Base-by-base conservation (phyloP, 2,113 vertebrate species). In the Jaculus jaculus region DNA sequence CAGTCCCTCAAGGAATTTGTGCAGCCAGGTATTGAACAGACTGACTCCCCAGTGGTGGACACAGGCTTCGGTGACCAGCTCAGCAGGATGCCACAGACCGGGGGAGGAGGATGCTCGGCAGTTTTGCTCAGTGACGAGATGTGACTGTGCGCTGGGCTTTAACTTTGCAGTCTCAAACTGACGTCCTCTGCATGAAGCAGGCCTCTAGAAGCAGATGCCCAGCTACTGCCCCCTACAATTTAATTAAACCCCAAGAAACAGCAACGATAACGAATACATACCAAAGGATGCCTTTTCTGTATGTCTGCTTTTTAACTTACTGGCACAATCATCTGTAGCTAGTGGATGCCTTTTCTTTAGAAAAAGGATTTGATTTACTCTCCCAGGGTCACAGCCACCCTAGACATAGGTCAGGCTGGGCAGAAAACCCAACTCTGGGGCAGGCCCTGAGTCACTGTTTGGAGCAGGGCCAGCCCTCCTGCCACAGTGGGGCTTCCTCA, bases 241-340 rank as follows among this genome's bases (percentile, higher is more conserved):
- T 66, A 95, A 92, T 96, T 92, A 94, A 87, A 96, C 91, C 77
- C 66, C 73, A 87, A 93, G 95, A 66, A 94, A 84, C 51, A 23
- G 94, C 37, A 91, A 47, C 28, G 54, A 68, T 60, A 90, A 84
- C 85, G 78, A 75, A 83, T 39, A 96, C 94, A 87, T 54, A 84
- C 37, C 66, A 89, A 68, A 93, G 16, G 77, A 58, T 13, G 65
- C 58, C 60, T 92, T 89, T 75, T 81, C 61, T 89, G n/a, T n/a
- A n/a, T n/a, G n/a, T n/a, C n/a, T n/a, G n/a, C n/a, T n/a, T n/a
- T n/a, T n/a, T n/a, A n/a, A n/a, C n/a, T n/a, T n/a, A n/a, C n/a
- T n/a, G n/a, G n/a, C n/a, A n/a, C n/a, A n/a, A n/a, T n/a, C n/a
- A n/a, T n/a, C n/a, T n/a, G n/a, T n/a, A n/a, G n/a, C n/a, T n/a